Base-by-base conservation (phyloP, 2,888 invertebrate species). In the Leucoptera coffeella region DNA sequence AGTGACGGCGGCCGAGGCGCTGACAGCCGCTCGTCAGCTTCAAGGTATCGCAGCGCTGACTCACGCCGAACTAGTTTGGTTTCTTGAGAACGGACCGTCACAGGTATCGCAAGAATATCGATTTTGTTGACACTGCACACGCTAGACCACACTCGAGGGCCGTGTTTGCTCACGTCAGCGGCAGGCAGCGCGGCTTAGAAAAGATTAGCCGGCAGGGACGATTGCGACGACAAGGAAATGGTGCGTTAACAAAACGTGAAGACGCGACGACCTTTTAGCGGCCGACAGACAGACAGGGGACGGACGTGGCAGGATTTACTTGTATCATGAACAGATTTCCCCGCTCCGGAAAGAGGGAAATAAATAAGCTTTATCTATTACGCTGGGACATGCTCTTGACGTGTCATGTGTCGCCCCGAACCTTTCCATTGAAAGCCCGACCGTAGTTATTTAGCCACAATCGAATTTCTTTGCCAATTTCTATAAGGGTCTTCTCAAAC, bases 311-410 rank as follows among this genome's bases (percentile, higher is more conserved):
- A 49, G 59, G 61, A 62, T 62, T 61, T 60, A 59, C 58, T 50
- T 53, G 58, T 61, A 62, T 61, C 61, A 61, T 49, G 54, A 54
- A 59, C 60, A 61, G 59, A 61, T 62, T 61, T 61, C 60, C 60
- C 54, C 25, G 53, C 51, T 46, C 45, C 50, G 51, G n/a, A 59
- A 57, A 60, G 59, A 61, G 51, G 55, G 51, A 59, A 57, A 51
- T 53, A 48, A 50, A 46, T 22, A 14, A 19, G 26, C 44, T 44
- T 30, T 25, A 29, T 52, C 50, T 53, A 52, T 53, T 53, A 52
- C 42, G 43, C 43, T 42, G 40, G 14, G 14, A 14, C 8, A 14
- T n/a, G n/a, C n/a, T n/a, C n/a, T n/a, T n/a, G n/a, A n/a, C n/a
- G n/a, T n/a, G n/a, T n/a, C n/a, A n/a, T n/a, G n/a, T n/a, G n/a